phyloP scores from a whole-genome alignment of 64 coral and sea anemone genomes.

The Dendronephthya gigantea region DNA sequence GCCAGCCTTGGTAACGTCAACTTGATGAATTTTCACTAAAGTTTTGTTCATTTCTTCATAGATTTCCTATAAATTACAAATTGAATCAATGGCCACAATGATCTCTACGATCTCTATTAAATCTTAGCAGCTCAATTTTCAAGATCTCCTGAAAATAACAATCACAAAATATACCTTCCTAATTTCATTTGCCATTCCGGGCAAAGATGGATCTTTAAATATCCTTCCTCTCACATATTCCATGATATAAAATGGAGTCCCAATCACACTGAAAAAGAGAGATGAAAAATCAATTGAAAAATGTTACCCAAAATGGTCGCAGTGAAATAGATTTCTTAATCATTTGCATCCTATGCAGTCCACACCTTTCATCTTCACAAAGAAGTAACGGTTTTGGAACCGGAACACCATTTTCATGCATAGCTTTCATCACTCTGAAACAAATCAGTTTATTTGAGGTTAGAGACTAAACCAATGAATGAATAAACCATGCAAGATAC shows the following conservation, averaged over 20 bases:
- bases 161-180: slow-evolving; percentile 37
- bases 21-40: slow-evolving; percentile 58
- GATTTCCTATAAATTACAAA: slow-evolving; percentile 54
- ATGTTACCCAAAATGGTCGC: too few species aligned
- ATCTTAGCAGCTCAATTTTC: too few species aligned
- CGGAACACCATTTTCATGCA: slow-evolving; percentile 71
- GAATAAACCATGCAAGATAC: too few species aligned
- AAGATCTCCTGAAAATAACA: not conserved
- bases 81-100: too few species aligned
- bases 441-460: too few species aligned
- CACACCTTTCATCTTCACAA: slow-evolving; percentile 92
- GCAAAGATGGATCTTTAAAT: slow-evolving; percentile 77
- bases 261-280: slow-evolving; percentile 44
- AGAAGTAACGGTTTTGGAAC: slow-evolving; percentile 68
- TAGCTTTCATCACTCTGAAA: slow-evolving; percentile 60
- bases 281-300: not conserved
- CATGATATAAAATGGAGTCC: slow-evolving; percentile 95
- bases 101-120: too few species aligned
- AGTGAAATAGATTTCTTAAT: too few species aligned
- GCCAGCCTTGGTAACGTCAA: slow-evolving; percentile 66
- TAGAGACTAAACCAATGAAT: too few species aligned
- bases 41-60: slow-evolving; percentile 82
- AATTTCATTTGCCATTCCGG: slow-evolving; percentile 53
- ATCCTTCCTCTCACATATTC: slow-evolving; percentile 66
- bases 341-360: too few species aligned